Evolutionary conservation across 2,113 vertebrate species (phyloP), one percentile per base, ranked within the genome.

Genomic region (Ictalurus punctatus): DNA sequence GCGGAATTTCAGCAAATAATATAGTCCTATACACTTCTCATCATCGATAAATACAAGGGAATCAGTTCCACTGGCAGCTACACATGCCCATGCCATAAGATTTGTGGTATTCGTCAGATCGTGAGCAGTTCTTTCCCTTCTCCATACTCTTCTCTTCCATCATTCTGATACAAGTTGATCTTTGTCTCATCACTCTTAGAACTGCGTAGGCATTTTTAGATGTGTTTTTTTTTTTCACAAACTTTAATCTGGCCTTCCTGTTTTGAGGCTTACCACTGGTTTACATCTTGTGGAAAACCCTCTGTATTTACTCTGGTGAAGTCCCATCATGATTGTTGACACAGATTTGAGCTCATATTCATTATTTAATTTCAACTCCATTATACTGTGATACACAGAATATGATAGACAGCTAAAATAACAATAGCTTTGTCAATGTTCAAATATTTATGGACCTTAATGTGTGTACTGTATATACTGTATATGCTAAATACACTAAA

Each of bases 31-130:
- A 82, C 3, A 23, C 79, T 19, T 56, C 6, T 19, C 27, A 21
- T 81, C 48, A 54, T 80, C n/a, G 21, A 54, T 80, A 54, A 80
- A 80, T 80, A 80, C 48, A 80, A 56, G 25, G 30, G 27, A 54
- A 54, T 25, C 78, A 80, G 78, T n/a, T 79, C 76, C 48, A 52
- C 2, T 78, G 37, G 40, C 74, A 78, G 44, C 40, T 10, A 2
- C 14, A 27, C 23, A 48, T 78, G 21, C 7, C 74, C 21, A 14
- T 4, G 0, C 10, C 74, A 52, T 52, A 2, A 78, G 9, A 17
- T 79, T n/a, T 54, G 14, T 80, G 78, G 78, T 78, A 48, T 52
- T 40, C 23, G 48, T 48, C 4, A 48, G 23, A 27, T 54, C 25
- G 54, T 80, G 14, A 80, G 14, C 14, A 7, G 73, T 54, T 52